A percentile compares a stretch with the other conserved stretches of the same genome.
phyloP scores from a whole-genome alignment of 2,888 invertebrate genomes.

The Apamea epomidion region DNA sequence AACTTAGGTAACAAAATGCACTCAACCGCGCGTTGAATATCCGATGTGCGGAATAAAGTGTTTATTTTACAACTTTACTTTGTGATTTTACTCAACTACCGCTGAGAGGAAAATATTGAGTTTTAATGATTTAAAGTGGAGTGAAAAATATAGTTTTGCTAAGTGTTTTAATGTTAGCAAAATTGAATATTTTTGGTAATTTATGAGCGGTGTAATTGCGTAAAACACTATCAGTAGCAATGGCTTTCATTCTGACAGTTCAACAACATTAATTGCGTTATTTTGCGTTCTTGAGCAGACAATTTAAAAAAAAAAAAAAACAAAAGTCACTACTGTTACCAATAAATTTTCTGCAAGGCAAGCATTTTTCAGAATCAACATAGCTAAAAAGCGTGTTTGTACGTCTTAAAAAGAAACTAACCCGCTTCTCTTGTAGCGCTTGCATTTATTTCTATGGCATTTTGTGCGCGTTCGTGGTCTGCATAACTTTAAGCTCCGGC shows the following conservation, averaged over 20 bases:
- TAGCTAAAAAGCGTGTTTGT: background rate
- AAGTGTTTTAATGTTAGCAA: background rate
- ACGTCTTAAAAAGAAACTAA: conserved; percentile 20
- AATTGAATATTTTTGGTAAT: background rate
- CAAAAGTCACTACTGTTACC: no score
- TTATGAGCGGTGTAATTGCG: background rate
- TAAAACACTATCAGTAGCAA: background rate
- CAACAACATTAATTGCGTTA: background rate
- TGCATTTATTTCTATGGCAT: conserved; percentile 47
- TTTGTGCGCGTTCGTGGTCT: conserved; percentile 49
- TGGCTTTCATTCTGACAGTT: background rate
- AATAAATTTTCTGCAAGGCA: no score
- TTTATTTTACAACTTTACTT: conserved; percentile 56
- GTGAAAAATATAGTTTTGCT: background rate
- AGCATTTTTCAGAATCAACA: background rate
- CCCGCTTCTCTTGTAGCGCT: conserved; percentile 20
- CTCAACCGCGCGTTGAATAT: conserved; percentile 58
- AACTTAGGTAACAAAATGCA: conserved; percentile 57
- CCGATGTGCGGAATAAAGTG: conserved; percentile 53
- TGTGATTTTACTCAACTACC: conserved; percentile 44
- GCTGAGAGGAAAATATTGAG: conserved; percentile 24
- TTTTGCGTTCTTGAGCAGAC: background rate
- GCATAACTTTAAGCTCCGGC: conserved; percentile 50
- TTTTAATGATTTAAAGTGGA: conserved; percentile 2
- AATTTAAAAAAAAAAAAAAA: background rate